Percentiles rank a stretch among this genome's conserved stretches.
Conservation (phyloP, 2,888 invertebrate species). For the Eulithis testata region DNA sequence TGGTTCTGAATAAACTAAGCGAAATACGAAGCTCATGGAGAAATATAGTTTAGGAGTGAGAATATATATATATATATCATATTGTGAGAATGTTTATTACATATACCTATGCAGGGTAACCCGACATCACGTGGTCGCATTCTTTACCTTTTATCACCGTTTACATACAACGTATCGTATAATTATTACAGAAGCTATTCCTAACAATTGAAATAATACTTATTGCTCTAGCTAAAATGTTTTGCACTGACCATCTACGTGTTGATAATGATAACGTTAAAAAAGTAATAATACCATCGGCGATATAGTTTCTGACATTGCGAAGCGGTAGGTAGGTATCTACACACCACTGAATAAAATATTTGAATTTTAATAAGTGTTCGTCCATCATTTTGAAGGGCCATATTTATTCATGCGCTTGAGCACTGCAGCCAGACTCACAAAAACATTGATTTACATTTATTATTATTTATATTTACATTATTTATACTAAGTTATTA, state of each 20-base stretch:
- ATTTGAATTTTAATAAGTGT: constrained; percentile 9
- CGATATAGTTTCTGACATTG: not conserved
- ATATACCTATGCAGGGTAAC: constrained; percentile 11
- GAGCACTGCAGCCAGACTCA: not conserved
- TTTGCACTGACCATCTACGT: not conserved
- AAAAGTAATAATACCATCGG: not conserved
- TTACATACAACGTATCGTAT: not conserved
- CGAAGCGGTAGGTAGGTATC: too few species aligned
- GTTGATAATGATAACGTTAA: constrained; percentile 5
- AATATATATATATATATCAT: too few species aligned
- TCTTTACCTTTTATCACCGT: constrained; percentile 2
- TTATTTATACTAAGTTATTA: too few species aligned
- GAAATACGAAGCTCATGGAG: constrained; percentile 14
- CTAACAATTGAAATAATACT: not conserved
- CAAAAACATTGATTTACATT: not conserved
- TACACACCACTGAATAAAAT: constrained; percentile 4
- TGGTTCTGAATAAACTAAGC: constrained; percentile 28
- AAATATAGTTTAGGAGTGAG: not conserved
- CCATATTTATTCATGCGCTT: constrained; percentile 5
- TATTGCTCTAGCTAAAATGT: not conserved
- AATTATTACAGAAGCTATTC: too few species aligned
- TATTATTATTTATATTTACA: not conserved
- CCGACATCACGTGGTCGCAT: constrained; percentile 7
- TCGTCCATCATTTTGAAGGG: constrained; percentile 7
- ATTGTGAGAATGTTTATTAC: constrained; percentile 31